Evolutionary conservation across 2,888 invertebrate species (phyloP).

Genomic region (Myathropa florea): DNA sequence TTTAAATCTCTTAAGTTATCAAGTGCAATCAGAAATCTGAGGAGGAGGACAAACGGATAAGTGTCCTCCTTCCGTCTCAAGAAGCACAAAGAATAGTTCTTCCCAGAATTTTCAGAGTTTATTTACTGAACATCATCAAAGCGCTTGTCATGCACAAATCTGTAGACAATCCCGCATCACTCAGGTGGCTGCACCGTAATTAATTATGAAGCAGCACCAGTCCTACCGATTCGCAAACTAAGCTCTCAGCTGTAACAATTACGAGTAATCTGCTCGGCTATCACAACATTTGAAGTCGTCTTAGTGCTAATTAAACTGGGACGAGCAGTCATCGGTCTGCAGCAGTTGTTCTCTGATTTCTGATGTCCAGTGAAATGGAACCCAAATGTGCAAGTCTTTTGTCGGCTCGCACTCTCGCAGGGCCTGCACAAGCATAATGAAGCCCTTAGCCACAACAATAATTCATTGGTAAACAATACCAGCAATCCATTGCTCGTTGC

Average conservation of each 20-base stretch:
- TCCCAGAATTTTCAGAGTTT: no score
- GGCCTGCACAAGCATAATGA: not conserved
- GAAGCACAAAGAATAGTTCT: no score
- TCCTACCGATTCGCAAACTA: not conserved
- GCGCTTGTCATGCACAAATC: no score
- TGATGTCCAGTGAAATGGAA: not conserved
- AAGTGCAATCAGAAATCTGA: no score
- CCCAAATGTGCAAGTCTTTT: conserved; percentile 15
- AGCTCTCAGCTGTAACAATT: not conserved
- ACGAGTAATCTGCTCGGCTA: not conserved
- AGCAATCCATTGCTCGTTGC: not conserved
- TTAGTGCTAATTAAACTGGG: conserved; percentile 1
- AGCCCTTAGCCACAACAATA: conserved; percentile 6
- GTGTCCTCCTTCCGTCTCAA: no score
- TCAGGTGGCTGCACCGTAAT: not conserved
- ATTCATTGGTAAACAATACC: conserved; percentile 10
- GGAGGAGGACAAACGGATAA: no score
- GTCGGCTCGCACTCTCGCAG: not conserved
- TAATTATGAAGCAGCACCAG: not conserved
- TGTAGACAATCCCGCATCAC: no score
- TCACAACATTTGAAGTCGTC: not conserved
- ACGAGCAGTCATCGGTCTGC: conserved; percentile 2
- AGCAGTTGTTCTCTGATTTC: conserved; percentile 15
- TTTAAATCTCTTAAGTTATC: no score
- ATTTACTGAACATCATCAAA: no score